These are phyloP conservation scores for Paramormyrops kingsleyae DNA, from an alignment of 2,113 vertebrate genomes.

Conservation along the genomic window DNA sequence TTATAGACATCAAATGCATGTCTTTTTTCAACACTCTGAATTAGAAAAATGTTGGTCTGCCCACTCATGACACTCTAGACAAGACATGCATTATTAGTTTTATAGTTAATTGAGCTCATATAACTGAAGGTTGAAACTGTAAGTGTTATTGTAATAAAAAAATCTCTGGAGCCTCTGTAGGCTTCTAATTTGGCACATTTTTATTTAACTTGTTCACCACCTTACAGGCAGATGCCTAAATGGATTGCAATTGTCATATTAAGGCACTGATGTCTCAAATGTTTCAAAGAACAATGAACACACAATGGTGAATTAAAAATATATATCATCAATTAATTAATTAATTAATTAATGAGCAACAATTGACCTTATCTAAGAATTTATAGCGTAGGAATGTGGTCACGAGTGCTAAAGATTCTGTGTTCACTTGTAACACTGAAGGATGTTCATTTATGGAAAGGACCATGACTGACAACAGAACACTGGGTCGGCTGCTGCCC, in stretches of 20 bases:
- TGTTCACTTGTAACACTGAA: neutral
- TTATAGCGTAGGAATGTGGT: neutral
- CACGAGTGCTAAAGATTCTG: neutral
- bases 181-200: neutral
- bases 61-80: neutral
- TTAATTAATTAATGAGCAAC: neutral
- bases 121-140: neutral
- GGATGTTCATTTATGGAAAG: neutral
- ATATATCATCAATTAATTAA: neutral
- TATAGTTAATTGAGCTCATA: neutral
- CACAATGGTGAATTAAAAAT: neutral
- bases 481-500: neutral
- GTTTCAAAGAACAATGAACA: neutral
- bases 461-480: neutral
- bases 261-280: neutral
- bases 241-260: neutral
- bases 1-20: constrained; percentile 54
- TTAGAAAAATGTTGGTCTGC: neutral
- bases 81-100: neutral
- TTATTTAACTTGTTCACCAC: neutral
- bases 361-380: neutral
- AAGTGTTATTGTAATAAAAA: neutral
- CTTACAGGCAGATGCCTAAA: neutral
- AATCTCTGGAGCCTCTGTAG: neutral
- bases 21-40: neutral